Base-by-base conservation (phyloP, 2,797 vertebrate genomes). In the Protosalanx chinensis region DNA sequence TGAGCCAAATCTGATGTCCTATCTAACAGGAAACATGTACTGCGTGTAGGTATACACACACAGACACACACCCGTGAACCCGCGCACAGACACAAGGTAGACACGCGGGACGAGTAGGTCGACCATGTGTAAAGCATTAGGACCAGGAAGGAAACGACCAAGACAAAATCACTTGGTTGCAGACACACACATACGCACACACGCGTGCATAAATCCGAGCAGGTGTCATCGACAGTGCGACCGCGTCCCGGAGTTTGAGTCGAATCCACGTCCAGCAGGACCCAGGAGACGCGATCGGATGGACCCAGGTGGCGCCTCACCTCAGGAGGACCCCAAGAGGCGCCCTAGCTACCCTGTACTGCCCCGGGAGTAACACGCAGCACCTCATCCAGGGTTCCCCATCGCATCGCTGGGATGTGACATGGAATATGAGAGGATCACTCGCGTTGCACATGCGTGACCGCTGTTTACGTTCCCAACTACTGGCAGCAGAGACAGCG, bases 111-210 rank as follows among this genome's bases (percentile, higher is more conserved):
- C 70, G 63, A 1, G 64, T 70, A 56, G 73, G 65, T 66, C 74
- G 78, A 80, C 72, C 88, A 90, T 57, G 63, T 86, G 86, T 29
- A 73, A 70, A 60, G 2, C 13, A 81, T 90, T 85, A 87, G 23
- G 29, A 57, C 23, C 82, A 78, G 85, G 85, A 86, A 88, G 79
- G 72, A 82, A 74, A 10, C 51, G 41, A 33, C 64, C 3, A 4
- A 77, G 65, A 74, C 62, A 60, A 67, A 71, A 53, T 61, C 59
- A 56, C 32, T n/a, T 29, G 41, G 6, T 8, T 60, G 49, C 37
- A 23, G 20, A 18, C 33, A 29, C 62, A 64, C 29, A 53, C 8
- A n/a, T n/a, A 41, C 60, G 58, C 67, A 53, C 0, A 71, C 35
- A 33, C 65, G 68, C 62, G 71, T 5, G 60, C 65, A 71, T 75